Percentiles rank a stretch among this genome's conserved stretches.
These are phyloP conservation scores for Liolophura sinensis DNA, from an alignment of 1,140 invertebrate species.

Conservation along the genomic window DNA sequence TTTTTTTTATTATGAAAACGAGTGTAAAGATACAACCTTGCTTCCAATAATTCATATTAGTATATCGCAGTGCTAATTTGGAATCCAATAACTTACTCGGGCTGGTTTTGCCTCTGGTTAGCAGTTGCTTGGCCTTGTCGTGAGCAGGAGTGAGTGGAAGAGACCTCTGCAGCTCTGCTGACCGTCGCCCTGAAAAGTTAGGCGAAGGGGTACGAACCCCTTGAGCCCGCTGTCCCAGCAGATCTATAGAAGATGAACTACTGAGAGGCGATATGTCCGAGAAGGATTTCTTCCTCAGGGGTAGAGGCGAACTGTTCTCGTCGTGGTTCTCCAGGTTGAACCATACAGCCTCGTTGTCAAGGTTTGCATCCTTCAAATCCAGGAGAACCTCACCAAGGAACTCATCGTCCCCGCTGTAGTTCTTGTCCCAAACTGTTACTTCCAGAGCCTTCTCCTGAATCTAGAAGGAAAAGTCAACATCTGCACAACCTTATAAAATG, in stretches of 20 bases:
- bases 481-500: too few relatives aligned
- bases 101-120: conserved; percentile 1
- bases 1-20: too few relatives aligned
- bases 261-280: conserved; percentile 7
- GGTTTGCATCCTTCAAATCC: conserved; percentile 79
- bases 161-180: neutral
- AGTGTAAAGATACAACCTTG: too few relatives aligned
- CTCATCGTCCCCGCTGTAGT: conserved; percentile 76
- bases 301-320: conserved; percentile 47
- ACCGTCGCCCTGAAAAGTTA: neutral
- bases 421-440: conserved; percentile 80
- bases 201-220: conserved; percentile 2
- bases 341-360: conserved; percentile 84
- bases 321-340: conserved; percentile 68
- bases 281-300: conserved; percentile 20
- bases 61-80: too few relatives aligned
- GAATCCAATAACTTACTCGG: conserved; percentile 1
- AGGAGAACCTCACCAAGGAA: conserved; percentile 63
- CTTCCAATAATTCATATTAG: too few relatives aligned
- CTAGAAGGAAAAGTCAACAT: conserved; percentile 10
- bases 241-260: conserved; percentile 3
- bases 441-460: conserved; percentile 76
- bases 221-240: neutral
- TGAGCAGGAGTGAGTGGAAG: conserved; percentile 11
- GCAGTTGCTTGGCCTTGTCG: conserved; percentile 12